Evolutionary conservation across 2,888 invertebrate species (phyloP), one percentile per base, ranked within the genome.

Genomic region (Chloromyia formosa): DNA sequence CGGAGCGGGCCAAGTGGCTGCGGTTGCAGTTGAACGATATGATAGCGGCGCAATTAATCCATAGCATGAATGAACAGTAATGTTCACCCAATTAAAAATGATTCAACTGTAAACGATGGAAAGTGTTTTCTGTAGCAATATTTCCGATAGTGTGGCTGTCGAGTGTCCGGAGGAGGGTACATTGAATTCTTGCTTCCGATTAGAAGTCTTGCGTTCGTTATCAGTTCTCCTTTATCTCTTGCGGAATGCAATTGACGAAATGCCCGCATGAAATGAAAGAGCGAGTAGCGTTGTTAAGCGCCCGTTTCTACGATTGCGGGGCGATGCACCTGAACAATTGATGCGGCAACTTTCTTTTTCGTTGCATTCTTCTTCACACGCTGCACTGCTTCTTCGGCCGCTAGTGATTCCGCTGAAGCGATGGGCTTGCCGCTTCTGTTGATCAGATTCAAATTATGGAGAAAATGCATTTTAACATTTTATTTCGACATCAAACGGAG

Each of bases 241-340:
- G 1, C n/a, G 66, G 66, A 45, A 66, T 66, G 66, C 66, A 49
- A 49, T 49, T 22, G 45, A 60, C 40, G 18, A 62, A 14, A 27
- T 62, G 62, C n/a, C n/a, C n/a, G n/a, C n/a, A n/a, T 35, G n/a
- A n/a, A n/a, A n/a, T n/a, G n/a, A n/a, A n/a, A n/a, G n/a, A 35
- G 2, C 27, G 27, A 35, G 49, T 49, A 49, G 10, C 10, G 49
- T 49, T 9, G 42, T 5, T 12, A 42, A 12, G 35, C 49, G 20
- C 60, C 23, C 23, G 60, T 23, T n/a, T n/a, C n/a, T n/a, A n/a
- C n/a, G n/a, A 61, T 61, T 7, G 27, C 3, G 23, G 62, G 18
- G 54, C 40, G 56, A 58, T 56, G 56, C 71, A 71, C 56, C 27
- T 35, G 71, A 71, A 42, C 71, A 71, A 71, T 71, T 71, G 71